Evolutionary conservation across 2,113 vertebrate species (phyloP), one percentile per base, ranked within the genome.

Genomic region (Hirundichthys speculiger): DNA sequence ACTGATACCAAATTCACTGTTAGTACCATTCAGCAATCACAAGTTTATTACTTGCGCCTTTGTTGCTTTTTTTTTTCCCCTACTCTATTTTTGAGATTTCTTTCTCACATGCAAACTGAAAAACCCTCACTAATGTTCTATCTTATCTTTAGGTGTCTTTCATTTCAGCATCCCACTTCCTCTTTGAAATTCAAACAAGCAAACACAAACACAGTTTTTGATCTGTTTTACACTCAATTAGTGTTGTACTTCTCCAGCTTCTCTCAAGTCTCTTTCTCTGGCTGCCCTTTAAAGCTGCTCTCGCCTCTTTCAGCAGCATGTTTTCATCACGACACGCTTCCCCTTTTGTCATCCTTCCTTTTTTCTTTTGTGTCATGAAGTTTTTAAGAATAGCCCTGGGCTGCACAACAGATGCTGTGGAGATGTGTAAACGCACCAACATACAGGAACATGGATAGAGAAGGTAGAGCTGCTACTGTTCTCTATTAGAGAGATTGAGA

Each of bases 341-440:
- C 59, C 39, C 20, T 51, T 21, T 61, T 52, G 15, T n/a, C 51
- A 63, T 51, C 42, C 53, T 64, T 75, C 65, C 64, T 34, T 51
- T 56, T 40, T 68, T 69, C 69, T 72, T 80, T 85, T 76, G 65
- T 75, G 42, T 80, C 83, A 85, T 86, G 83, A 86, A 79, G 69
- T 79, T 87, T 83, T 86, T 62, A 82, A 84, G 80, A 83, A 82
- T 77, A 73, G 79, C 87, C 83, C 49, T 25, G 58, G 86, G 87
- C 84, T 77, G 38, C 38, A 46, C 47, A 68, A 73, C 89, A 89
- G 83, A 80, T 86, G 86, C 75, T 71, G 69, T 49, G 0, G 68
- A 82, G 77, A 61, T 83, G 64, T 73, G 72, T 72, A 58, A 40
- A 2, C 11, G 15, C 24, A 38, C 54, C 65, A 61, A 79, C 50